Conservation (phyloP, 2,888 invertebrate genomes). For the Emesis russula region DNA sequence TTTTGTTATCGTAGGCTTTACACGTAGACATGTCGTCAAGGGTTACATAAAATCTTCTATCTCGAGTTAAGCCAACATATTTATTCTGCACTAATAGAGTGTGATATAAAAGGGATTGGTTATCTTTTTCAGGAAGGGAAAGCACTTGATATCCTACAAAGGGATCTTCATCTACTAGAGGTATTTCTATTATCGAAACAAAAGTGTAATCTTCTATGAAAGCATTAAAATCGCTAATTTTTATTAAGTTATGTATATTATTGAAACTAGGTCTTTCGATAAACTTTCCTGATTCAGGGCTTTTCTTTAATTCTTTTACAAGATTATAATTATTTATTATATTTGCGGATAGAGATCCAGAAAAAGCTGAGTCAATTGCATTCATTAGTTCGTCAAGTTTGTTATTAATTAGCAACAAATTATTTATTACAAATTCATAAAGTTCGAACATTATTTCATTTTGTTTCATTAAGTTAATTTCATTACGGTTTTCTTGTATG, state of each 20-base stretch:
- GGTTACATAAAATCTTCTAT: conserved; percentile 25
- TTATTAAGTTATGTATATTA: conserved; percentile 18
- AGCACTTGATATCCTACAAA: not conserved
- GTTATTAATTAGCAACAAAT: not conserved
- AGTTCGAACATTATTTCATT: not conserved
- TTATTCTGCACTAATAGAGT: conserved; percentile 34
- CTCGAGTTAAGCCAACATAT: conserved; percentile 26
- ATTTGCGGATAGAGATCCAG: not conserved
- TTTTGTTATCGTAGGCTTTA: not conserved
- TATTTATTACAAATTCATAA: not conserved
- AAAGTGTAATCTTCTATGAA: not conserved
- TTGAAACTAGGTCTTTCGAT: not conserved
- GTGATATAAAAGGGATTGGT: conserved; percentile 13
- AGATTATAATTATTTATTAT: not conserved
- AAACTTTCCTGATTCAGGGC: not conserved
- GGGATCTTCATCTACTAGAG: not conserved
- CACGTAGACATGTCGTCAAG: conserved; percentile 18
- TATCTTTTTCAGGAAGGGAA: conserved; percentile 26
- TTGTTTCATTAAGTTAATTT: not conserved
- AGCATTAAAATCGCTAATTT: conserved; percentile 6
- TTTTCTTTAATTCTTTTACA: not conserved
- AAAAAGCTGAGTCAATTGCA: not conserved
- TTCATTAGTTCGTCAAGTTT: not conserved
- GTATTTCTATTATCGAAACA: not conserved
- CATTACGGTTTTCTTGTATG: not conserved